A percentile compares a stretch with the other conserved stretches of the same genome.
These are phyloP conservation scores for Actenoides lindsayi DNA, from an alignment of 2,113 vertebrate genomes.

Conservation along the genomic window DNA sequence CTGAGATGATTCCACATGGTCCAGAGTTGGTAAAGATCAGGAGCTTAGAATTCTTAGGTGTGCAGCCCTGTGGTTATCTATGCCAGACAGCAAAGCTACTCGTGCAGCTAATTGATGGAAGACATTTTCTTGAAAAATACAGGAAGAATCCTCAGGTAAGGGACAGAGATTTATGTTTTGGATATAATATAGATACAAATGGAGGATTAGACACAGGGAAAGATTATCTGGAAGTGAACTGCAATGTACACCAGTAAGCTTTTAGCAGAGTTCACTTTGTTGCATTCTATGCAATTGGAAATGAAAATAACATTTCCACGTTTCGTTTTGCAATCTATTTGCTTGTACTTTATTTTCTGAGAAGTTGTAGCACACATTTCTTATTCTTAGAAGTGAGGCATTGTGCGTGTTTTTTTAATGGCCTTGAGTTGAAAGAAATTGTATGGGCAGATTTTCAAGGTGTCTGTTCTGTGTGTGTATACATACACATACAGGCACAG, in stretches of 20 bases:
- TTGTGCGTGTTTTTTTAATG: neutral
- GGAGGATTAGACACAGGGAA: neutral
- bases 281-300: neutral
- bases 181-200: neutral
- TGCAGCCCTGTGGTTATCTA: neutral
- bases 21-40: neutral
- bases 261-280: neutral
- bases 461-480: neutral
- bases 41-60: neutral
- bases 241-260: neutral
- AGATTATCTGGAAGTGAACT: neutral
- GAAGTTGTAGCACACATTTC: neutral
- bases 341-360: neutral
- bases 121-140: neutral
- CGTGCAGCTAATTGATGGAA: neutral
- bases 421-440: neutral
- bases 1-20: neutral
- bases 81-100: neutral
- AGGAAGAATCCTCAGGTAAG: neutral
- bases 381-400: neutral
- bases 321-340: neutral
- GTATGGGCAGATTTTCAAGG: neutral
- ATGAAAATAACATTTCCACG: neutral
- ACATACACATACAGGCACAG: fast-evolving
- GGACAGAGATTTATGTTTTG: neutral